Percentiles rank a stretch among this genome's conserved stretches.
Conservation (phyloP, 2,888 invertebrate species). For the Ophion obscuratus region DNA sequence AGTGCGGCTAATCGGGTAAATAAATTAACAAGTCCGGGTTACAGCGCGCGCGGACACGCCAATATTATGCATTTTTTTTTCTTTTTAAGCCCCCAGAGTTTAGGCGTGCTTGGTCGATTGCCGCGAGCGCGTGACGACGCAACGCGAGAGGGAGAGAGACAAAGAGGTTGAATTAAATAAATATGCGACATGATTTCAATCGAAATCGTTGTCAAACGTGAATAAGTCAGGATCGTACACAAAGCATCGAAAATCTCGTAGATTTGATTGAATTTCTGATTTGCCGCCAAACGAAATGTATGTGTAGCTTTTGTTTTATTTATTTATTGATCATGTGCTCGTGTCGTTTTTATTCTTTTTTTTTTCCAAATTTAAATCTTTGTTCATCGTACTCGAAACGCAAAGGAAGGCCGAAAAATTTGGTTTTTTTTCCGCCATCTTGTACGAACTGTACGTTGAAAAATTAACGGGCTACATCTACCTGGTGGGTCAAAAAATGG, state of each 20-base stretch:
- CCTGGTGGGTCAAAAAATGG: too few species aligned
- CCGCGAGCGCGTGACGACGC: not conserved
- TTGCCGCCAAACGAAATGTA: too few species aligned
- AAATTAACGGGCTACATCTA: too few species aligned
- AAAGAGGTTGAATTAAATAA: not conserved
- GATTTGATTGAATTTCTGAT: not conserved
- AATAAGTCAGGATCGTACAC: not conserved
- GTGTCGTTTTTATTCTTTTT: too few species aligned
- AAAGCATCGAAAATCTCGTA: not conserved
- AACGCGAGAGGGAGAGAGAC: not conserved
- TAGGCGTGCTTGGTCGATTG: not conserved
- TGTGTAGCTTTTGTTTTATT: too few species aligned
- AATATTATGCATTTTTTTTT: conserved; percentile 72
- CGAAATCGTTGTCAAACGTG: not conserved
- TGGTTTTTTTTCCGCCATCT: too few species aligned
- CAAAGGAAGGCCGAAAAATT: too few species aligned
- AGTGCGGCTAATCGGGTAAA: conserved; percentile 33
- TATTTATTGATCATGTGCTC: too few species aligned
- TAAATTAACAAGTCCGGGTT: conserved; percentile 50
- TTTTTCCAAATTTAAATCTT: too few species aligned
- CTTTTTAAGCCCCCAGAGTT: conserved; percentile 24
- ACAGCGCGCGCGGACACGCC: conserved; percentile 68
- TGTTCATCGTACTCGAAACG: too few species aligned
- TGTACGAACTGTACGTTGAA: too few species aligned
- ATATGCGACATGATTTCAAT: conserved; percentile 11